Percentiles rank a stretch among this genome's conserved stretches.
Conservation (phyloP, 2,888 invertebrate genomes). For the Papilio gigon region DNA sequence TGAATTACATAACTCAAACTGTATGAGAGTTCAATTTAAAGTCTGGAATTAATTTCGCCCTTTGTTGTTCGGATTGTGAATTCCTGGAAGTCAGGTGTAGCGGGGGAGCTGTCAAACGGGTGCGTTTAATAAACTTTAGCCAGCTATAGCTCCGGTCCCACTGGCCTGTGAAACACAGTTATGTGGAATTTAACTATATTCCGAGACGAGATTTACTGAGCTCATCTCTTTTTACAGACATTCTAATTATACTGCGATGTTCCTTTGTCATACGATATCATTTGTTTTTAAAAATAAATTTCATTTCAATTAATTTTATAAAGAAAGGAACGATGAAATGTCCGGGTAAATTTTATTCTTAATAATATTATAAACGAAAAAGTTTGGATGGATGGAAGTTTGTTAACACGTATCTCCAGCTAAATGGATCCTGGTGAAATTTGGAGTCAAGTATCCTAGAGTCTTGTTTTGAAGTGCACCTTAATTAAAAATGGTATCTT, state of each 20-base stretch:
- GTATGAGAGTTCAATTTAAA: constrained; percentile 5
- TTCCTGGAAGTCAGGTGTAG: constrained; percentile 15
- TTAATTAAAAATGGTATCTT: not conserved
- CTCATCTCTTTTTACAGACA: not conserved
- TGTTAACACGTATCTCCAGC: no score
- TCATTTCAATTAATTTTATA: not conserved
- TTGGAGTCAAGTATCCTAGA: no score
- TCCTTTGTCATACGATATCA: not conserved
- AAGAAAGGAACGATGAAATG: no score
- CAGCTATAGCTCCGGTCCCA: not conserved
- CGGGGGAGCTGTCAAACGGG: constrained; percentile 6
- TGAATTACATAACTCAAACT: not conserved
- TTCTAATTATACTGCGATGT: not conserved
- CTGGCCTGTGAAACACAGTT: not conserved
- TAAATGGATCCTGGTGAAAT: no score
- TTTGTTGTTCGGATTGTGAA: constrained; percentile 6
- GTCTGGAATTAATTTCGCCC: constrained; percentile 23
- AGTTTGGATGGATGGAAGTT: no score
- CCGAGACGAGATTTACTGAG: not conserved
- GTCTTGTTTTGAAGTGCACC: no score
- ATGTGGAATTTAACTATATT: not conserved
- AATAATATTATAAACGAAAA: no score
- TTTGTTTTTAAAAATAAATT: not conserved
- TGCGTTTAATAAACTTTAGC: constrained; percentile 18
- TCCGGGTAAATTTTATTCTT: no score